Percentiles rank a stretch among this genome's conserved stretches.
phyloP scores from a whole-genome alignment of 2,113 vertebrate genomes.

The Protobothrops flavoviridis region DNA sequence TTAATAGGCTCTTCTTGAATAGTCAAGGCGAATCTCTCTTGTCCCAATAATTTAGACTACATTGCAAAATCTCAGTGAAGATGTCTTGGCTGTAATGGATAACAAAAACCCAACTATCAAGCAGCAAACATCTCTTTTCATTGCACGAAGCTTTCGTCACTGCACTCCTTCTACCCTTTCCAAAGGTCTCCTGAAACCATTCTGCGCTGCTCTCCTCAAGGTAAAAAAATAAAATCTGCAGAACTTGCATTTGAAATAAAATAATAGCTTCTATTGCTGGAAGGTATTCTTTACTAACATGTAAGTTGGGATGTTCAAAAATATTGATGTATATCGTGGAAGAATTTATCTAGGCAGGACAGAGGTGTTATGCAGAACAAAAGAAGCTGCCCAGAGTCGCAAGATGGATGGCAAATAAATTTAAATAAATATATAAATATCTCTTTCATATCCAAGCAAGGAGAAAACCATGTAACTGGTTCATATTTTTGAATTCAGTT shows the following conservation, averaged over 20 bases:
- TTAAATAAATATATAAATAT: no score
- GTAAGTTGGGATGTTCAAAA: background rate
- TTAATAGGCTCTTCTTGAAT: background rate
- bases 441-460: background rate
- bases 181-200: constrained; percentile 89
- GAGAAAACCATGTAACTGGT: background rate
- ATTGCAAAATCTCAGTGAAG: constrained; percentile 92
- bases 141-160: constrained; percentile 92
- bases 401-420: no score
- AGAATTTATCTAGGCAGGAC: background rate
- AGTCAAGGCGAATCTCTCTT: constrained; percentile 21
- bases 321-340: background rate
- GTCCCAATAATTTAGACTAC: constrained; percentile 77
- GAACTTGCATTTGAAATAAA: background rate
- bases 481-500: background rate
- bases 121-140: constrained; percentile 94
- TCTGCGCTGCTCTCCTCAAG: constrained; percentile 95
- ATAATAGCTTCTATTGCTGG: background rate
- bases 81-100: constrained; percentile 94
- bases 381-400: background rate
- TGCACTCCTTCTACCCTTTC: constrained; percentile 88
- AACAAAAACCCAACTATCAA: constrained; percentile 99
- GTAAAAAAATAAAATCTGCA: constrained; percentile 63
- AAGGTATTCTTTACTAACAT: background rate
- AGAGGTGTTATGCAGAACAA: background rate